Base-by-base conservation (phyloP, 1,140 invertebrate species). In the Pteromalus puparum region DNA sequence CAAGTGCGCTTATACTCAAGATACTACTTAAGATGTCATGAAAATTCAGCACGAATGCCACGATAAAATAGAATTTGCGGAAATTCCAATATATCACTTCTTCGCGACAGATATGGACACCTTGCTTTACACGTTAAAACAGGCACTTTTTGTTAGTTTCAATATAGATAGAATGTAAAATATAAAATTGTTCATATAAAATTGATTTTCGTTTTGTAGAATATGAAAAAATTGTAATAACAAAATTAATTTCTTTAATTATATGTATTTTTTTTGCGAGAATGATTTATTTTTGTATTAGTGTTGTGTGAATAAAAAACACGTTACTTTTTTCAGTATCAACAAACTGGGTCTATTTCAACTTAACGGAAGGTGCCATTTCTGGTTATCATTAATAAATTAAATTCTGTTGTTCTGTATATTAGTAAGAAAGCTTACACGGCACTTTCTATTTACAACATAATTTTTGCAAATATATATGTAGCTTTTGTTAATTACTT, bases 11-110 rank as follows among this genome's bases (percentile, higher is more conserved):
- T 84, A 80, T 46, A 72, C 2, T 76, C 42, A n/a, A 75, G 18
- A 65, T 42, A 42, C 21, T 78, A 77, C 46, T 70, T 67, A 67
- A 2, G 3, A 68, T 81, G 78, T 81, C 68, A 81, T 81, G 83
- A 80, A 75, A 79, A 13, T 84, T 53, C 38, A 84, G 72, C 78
- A 76, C 30, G 38, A 79, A 79, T 79, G 68, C 28, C 24, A 34
- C 4, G 46, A 80, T 5, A 79, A 46, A 46, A 74, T 79, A 84
- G 48, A 38, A 75, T 46, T 75, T 75, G 18, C 34, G 65, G 12
- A 79, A 84, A 81, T 84, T 81, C 48, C n/a, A 10, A 81, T 76
- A 30, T 53, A 84, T 84, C 65, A 74, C 74, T n/a, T 80, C 15
- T 83, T 79, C n/a, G 21, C 10, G 24, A 34, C 42, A 70, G 46